A percentile compares a stretch with the other conserved stretches of the same genome.
Evolutionary conservation across 2,113 vertebrate species (phyloP).

Genomic region (Alectura lathami): DNA sequence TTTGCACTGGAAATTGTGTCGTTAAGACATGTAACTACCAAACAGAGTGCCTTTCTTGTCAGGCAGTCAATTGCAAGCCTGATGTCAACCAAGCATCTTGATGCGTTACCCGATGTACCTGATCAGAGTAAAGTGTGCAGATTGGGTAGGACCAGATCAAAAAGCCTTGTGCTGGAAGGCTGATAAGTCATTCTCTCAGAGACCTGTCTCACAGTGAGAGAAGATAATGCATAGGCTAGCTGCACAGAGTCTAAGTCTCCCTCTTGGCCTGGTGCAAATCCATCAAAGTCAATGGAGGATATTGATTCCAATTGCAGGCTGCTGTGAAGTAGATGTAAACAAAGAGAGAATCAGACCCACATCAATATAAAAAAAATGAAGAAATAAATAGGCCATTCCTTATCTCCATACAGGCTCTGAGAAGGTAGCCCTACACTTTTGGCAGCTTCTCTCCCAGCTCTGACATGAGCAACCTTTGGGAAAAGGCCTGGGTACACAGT

Average conservation of each 20-base stretch:
- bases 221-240: not conserved
- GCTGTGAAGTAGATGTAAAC: not conserved
- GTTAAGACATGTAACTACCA: constrained; percentile 8
- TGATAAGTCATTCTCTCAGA: not conserved
- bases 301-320: constrained; percentile 12
- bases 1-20: not conserved
- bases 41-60: not conserved
- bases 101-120: not conserved
- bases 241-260: not conserved
- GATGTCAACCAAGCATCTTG: not conserved
- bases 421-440: not conserved
- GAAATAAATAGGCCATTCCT: not conserved
- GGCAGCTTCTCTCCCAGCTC: not conserved
- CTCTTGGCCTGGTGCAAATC: not conserved
- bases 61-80: not conserved
- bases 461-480: not conserved
- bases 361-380: not conserved
- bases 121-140: not conserved
- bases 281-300: constrained; percentile 41
- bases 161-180: not conserved
- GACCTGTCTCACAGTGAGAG: not conserved
- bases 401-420: not conserved
- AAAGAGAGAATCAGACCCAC: not conserved
- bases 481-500: not conserved
- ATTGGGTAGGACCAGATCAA: not conserved